Base-by-base conservation (phyloP, 2,797 vertebrate genomes). In the Calcarius lapponicus region DNA sequence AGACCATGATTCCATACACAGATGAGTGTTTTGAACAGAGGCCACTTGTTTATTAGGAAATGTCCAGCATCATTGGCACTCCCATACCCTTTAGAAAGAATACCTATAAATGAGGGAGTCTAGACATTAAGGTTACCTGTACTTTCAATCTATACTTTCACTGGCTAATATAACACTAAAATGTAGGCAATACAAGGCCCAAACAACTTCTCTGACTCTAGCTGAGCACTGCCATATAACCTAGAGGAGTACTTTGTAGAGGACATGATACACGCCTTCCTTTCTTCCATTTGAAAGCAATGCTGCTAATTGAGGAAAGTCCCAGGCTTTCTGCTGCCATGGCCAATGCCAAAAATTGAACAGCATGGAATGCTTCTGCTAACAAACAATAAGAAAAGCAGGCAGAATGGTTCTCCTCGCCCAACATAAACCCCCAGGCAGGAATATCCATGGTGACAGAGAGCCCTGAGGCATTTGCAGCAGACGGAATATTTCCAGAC, bases 401-500 rank as follows among this genome's bases (percentile, higher is more conserved):
- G 48, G 17, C 50, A 24, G 26, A 56, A 67, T 54, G 11, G 66
- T 38, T 60, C 19, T 81, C 51, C 34, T 42, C 29, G 86, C 40
- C 36, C 56, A 80, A 3, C 24, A 86, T 13, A 90, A 88, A 57
- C 38, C 21, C 58, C 8, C 38, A 65, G 57, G 86, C 48, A 85
- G 79, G 34, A 74, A 60, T 62, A 83, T 40, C 51, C 2, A 2
- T 10, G 25, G 81, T 2, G 4, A 81, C 75, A 58, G 73, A 22
- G 40, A 86, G 65, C 85, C 78, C 91, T 56, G 74, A 87, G 51
- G 92, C 91, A 60, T 80, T 88, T 70, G 47, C 62, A 83, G 58
- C 76, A 93, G 92, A 95, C 92, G 3, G 48, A 94, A 26, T 80
- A 93, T 89, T 90, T 90, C 90, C 95, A 96, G 88, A 69, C 79